A percentile compares a stretch with the other conserved stretches of the same genome.
Conservation (phyloP, 1,140 invertebrate genomes). For the Drosophila funebris region DNA sequence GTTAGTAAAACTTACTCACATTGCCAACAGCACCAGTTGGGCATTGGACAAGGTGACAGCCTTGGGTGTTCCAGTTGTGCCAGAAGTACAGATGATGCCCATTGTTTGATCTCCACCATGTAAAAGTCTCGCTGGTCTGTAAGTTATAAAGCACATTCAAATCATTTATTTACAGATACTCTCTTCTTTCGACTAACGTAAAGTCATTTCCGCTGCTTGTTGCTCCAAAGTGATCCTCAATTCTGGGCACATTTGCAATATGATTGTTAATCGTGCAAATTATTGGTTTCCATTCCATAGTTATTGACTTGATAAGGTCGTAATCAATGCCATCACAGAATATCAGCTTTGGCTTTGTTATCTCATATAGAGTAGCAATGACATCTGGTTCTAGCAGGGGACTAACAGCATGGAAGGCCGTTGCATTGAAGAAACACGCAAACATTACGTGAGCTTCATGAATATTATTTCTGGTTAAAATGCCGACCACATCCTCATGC, state of each 20-base stretch:
- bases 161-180: background rate
- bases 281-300: background rate
- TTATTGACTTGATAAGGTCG: background rate
- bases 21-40: background rate
- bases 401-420: constrained; percentile 30
- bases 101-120: constrained; percentile 47
- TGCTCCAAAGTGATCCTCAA: background rate
- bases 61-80: constrained; percentile 91
- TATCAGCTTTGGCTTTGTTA: constrained; percentile 31
- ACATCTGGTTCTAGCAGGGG: background rate
- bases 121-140: constrained; percentile 13
- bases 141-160: background rate
- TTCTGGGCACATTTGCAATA: background rate
- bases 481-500: constrained; percentile 10
- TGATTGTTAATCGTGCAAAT: constrained; percentile 19
- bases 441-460: constrained; percentile 2
- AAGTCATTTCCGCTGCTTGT: background rate
- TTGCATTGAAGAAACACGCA: constrained; percentile 29
- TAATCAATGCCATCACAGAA: constrained; percentile 37
- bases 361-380: constrained; percentile 20
- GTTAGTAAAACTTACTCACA: background rate
- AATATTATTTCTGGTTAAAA: constrained; percentile 2
- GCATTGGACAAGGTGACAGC: constrained; percentile 88
- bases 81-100: constrained; percentile 85
- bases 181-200: background rate